Conservation (phyloP, 2,797 vertebrate species). For the Cryptoprocta ferox region DNA sequence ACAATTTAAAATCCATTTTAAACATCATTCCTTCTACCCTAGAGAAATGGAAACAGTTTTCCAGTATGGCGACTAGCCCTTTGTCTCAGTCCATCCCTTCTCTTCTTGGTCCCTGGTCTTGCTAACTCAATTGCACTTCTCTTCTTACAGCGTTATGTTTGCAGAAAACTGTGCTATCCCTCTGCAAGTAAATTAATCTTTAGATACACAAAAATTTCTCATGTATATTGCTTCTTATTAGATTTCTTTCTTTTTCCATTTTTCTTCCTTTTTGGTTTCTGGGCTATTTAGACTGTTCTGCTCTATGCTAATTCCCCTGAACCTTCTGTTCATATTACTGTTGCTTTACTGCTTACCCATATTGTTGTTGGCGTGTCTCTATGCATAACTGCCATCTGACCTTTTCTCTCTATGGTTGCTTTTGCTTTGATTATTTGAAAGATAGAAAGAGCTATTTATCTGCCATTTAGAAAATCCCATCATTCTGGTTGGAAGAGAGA, state of each 20-base stretch:
- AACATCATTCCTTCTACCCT: not conserved
- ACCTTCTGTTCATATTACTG: not conserved
- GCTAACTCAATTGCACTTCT: not conserved
- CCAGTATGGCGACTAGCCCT: not conserved
- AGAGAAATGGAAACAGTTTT: not conserved
- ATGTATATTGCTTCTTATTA: not conserved
- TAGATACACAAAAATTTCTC: not conserved
- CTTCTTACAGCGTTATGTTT: not conserved
- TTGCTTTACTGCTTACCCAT: not conserved
- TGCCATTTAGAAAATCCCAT: not conserved
- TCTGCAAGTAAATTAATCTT: not conserved
- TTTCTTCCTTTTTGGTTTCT: not conserved
- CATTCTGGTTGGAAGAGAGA: constrained; percentile 21
- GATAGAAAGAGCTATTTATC: not conserved
- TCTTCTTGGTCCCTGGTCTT: not conserved
- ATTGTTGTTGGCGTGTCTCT: not conserved
- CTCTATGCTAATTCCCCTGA: not conserved
- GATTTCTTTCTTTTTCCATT: not conserved
- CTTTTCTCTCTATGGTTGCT: not conserved
- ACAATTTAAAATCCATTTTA: not conserved
- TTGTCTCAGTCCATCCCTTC: not conserved
- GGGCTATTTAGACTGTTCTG: not conserved
- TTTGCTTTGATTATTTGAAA: constrained; percentile 30
- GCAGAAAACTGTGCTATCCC: not conserved
- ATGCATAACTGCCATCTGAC: not conserved